Base-by-base conservation (phyloP, 2,888 invertebrate species). In the Meandrusa payeni region DNA sequence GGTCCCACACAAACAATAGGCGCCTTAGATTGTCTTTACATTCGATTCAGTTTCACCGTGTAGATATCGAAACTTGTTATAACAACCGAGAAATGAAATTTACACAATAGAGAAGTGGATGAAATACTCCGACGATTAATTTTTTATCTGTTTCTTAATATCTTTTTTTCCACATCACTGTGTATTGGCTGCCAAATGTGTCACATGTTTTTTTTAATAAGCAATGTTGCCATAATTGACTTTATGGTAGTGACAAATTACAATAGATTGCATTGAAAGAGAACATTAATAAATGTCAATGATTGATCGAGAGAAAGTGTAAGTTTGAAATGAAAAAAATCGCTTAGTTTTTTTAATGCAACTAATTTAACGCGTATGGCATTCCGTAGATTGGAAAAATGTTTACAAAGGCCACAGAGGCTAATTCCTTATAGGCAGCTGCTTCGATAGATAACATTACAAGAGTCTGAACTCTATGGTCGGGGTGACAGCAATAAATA, bases 1-100 rank as follows among this genome's bases (percentile, higher is more conserved):
- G 64, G 68, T 82, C 81, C 74, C 82, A 82, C 77, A 73, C 70
- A 50, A 72, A 82, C 82, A 83, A 83, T 82, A 69, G 76, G 69
- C 65, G 61, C 69, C 64, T 64, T 70, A 62, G 68, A 78, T 77
- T 78, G 74, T 75, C 65, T 75, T 68, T 55, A 49, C 62, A 69
- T 76, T 76, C 68, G 72, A 77, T 76, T 78, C 65, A 60, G 64
- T 83, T 82, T 82, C 82, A 69, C 80, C 64, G 50, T 52, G 54
- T 54, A 51, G 56, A 61, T 60, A 63, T 61, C 54, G 47, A 55
- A 48, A 55, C 44, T 55, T 57, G 57, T 60, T 57, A 50, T 51
- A 55, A 71, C 59, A 57, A 64, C 53, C 68, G 64, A 66, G 65
- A 69, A 71, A 73, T 71, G 52, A 66, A 59, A 50, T 64, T 57